Percentiles rank a stretch among this genome's conserved stretches.
Evolutionary conservation across 2,888 invertebrate genomes (phyloP).

Genomic region (Seladonia tumulorum): DNA sequence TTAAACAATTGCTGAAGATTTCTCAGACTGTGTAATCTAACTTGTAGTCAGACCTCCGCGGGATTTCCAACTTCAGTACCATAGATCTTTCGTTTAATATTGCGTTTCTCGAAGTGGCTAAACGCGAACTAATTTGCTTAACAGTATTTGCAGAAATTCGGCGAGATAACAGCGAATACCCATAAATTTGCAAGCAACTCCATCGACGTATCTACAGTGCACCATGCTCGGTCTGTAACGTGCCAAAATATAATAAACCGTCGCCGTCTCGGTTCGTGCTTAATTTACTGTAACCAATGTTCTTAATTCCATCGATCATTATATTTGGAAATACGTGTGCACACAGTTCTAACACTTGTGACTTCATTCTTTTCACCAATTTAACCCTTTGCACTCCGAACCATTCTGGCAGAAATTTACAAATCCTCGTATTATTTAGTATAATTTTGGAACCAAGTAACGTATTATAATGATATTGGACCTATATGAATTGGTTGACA

Average conservation of each 20-base stretch:
- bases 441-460: too few species aligned
- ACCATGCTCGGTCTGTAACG: not conserved
- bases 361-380: too few species aligned
- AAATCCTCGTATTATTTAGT: too few species aligned
- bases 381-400: too few species aligned
- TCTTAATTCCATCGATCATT: too few species aligned
- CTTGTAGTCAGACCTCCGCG: not conserved
- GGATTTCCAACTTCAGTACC: not conserved
- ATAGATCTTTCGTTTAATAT: constrained; percentile 1
- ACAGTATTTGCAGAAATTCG: not conserved
- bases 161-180: not conserved
- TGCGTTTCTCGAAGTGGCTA: not conserved
- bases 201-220: not conserved
- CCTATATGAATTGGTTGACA: too few species aligned
- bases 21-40: not conserved
- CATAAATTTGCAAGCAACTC: not conserved
- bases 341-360: too few species aligned
- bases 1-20: not conserved
- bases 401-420: too few species aligned
- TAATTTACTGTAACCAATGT: too few species aligned
- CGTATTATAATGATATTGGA: too few species aligned
- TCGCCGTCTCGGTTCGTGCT: not conserved
- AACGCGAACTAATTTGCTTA: constrained; percentile 2
- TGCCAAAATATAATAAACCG: not conserved
- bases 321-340: too few species aligned